A percentile compares a stretch with the other conserved stretches of the same genome.
Conservation (phyloP, 1,140 invertebrate genomes). For the Drosophila kanapiae region DNA sequence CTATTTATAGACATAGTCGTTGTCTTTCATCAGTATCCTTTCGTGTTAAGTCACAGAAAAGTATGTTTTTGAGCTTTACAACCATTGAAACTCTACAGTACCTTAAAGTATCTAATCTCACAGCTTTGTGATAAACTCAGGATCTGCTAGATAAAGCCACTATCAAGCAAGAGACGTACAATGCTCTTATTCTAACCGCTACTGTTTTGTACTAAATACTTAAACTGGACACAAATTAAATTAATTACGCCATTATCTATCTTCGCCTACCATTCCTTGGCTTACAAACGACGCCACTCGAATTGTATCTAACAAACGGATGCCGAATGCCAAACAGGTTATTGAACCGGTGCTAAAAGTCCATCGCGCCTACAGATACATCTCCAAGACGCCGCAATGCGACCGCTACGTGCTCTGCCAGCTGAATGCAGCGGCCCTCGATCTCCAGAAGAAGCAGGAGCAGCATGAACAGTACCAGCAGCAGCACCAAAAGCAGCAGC, state of each 20-base stretch:
- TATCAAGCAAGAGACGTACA: neutral
- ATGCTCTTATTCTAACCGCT: constrained; percentile 12
- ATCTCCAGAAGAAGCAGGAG: constrained; percentile 70
- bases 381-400: constrained; percentile 89
- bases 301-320: constrained; percentile 41
- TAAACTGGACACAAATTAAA: constrained; percentile 63
- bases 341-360: constrained; percentile 91
- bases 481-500: constrained; percentile 80
- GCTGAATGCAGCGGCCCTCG: constrained; percentile 88
- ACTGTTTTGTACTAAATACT: constrained; percentile 10
- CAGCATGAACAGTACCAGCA: constrained; percentile 42
- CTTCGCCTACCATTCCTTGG: constrained; percentile 52
- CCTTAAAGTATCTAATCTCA: neutral
- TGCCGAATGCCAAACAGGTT: constrained; percentile 84
- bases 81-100: neutral
- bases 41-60: neutral
- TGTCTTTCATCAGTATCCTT: too few species aligned
- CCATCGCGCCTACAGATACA: constrained; percentile 91
- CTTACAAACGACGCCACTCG: constrained; percentile 37
- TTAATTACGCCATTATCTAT: constrained; percentile 74
- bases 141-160: neutral
- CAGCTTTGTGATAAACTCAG: neutral
- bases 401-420: constrained; percentile 91
- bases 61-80: neutral
- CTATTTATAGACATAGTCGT: too few species aligned